Conservation (phyloP, 2,113 vertebrate genomes). For the Bubo blakistoni region DNA sequence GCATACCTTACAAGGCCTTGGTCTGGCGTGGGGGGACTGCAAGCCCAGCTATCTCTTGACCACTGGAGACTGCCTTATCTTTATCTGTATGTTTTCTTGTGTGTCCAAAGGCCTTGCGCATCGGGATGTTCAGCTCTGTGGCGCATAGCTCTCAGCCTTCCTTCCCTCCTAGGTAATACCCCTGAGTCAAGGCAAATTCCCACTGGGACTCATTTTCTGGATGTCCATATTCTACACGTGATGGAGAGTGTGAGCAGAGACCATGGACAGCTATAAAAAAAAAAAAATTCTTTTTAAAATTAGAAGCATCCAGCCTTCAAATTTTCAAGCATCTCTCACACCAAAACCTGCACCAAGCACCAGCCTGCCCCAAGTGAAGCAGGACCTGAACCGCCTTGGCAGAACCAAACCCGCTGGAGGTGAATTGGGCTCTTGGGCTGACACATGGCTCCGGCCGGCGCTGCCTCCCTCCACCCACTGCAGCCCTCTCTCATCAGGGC, state of each 20-base stretch:
- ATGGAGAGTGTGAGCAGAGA: background rate
- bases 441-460: rapidly evolving
- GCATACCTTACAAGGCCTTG: background rate
- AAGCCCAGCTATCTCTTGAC: background rate
- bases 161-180: background rate
- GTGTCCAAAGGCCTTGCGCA: background rate
- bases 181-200: background rate
- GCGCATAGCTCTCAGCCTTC: background rate
- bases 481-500: background rate
- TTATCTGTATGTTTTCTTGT: background rate
- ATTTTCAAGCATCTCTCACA: background rate
- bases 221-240: background rate
- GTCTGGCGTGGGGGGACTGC: background rate
- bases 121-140: rapidly evolving
- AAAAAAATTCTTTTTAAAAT: background rate
- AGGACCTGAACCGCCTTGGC: background rate
- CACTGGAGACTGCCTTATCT: background rate
- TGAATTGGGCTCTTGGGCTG: background rate
- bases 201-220: background rate
- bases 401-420: background rate
- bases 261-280: background rate
- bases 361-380: background rate
- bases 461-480: background rate
- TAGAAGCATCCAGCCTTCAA: too few relatives aligned
- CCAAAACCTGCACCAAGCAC: background rate